Conservation (phyloP, 2,888 invertebrate species). For the Schizotus pectinicornis region DNA sequence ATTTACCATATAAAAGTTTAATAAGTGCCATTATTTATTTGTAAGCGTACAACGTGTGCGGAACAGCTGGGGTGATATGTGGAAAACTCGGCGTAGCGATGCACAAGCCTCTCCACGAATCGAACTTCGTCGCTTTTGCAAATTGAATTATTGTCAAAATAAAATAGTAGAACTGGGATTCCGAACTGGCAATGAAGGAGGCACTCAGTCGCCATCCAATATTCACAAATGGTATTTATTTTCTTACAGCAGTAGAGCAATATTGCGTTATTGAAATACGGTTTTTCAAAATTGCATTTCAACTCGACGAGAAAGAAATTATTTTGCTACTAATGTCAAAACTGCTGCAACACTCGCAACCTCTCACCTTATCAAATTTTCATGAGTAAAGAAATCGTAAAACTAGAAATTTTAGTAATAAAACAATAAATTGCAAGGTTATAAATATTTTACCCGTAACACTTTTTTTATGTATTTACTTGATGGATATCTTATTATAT, state of each 20-base stretch:
- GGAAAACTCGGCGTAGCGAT: conserved; percentile 35
- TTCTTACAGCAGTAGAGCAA: conserved; percentile 37
- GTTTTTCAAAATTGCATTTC: conserved; percentile 33
- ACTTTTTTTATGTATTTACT: too few species aligned
- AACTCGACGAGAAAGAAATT: conserved; percentile 23
- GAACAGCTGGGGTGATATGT: conserved; percentile 40
- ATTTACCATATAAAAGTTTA: conserved; percentile 24
- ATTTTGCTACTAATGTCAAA: conserved; percentile 13
- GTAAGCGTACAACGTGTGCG: conserved; percentile 30
- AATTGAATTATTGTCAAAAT: conserved; percentile 45
- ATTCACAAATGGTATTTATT: conserved; percentile 45
- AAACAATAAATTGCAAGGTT: too few species aligned
- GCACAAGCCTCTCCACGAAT: conserved; percentile 33
- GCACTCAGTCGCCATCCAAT: conserved; percentile 44
- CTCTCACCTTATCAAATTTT: too few species aligned
- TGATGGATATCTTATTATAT: too few species aligned
- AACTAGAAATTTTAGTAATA: neutral
- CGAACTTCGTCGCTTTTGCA: conserved; percentile 45
- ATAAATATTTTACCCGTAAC: too few species aligned
- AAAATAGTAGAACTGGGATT: conserved; percentile 43
- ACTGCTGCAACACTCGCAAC: neutral
- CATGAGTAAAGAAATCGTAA: too few species aligned
- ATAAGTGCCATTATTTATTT: conserved; percentile 35
- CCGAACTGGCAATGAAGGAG: conserved; percentile 40
- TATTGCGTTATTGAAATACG: neutral